Conservation (phyloP, 2,113 vertebrate genomes). For the Burhinus oedicnemus region DNA sequence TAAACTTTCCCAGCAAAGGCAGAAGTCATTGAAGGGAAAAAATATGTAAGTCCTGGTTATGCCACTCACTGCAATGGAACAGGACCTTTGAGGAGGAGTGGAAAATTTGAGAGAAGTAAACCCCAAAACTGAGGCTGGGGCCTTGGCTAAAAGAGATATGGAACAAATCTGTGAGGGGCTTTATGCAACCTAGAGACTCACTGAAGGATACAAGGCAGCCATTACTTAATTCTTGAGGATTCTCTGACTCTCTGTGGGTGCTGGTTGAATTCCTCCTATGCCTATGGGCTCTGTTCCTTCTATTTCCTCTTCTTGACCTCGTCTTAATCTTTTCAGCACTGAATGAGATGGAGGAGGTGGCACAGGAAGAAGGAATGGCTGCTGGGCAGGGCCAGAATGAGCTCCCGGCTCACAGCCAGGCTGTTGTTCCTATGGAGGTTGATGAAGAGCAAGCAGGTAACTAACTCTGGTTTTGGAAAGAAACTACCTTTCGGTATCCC, state of each 20-base stretch:
- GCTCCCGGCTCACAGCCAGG: slow-evolving; percentile 68
- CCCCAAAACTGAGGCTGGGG: not conserved
- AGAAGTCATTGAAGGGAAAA: not conserved
- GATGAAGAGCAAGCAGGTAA: slow-evolving; percentile 98
- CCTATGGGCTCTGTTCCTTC: not conserved
- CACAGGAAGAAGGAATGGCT: slow-evolving; percentile 81
- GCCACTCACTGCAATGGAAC: not conserved
- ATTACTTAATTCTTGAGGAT: not conserved
- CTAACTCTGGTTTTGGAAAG: slow-evolving; percentile 48
- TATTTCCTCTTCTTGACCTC: not conserved
- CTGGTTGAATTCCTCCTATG: not conserved
- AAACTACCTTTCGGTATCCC: not conserved
- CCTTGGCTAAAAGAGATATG: not conserved
- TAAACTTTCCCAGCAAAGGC: not conserved
- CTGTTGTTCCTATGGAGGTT: slow-evolving; percentile 74
- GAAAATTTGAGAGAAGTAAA: not conserved
- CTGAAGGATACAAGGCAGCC: not conserved
- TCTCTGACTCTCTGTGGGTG: not conserved
- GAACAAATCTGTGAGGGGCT: not conserved
- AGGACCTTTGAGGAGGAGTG: not conserved
- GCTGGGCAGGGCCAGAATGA: slow-evolving; percentile 71
- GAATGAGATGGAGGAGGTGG: slow-evolving; percentile 88
- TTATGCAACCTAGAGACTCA: not conserved
- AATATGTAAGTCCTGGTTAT: not conserved
- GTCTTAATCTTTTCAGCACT: slow-evolving; percentile 75